Base-by-base conservation (phyloP, 1,140 invertebrate species). In the Drosophila asahinai region DNA sequence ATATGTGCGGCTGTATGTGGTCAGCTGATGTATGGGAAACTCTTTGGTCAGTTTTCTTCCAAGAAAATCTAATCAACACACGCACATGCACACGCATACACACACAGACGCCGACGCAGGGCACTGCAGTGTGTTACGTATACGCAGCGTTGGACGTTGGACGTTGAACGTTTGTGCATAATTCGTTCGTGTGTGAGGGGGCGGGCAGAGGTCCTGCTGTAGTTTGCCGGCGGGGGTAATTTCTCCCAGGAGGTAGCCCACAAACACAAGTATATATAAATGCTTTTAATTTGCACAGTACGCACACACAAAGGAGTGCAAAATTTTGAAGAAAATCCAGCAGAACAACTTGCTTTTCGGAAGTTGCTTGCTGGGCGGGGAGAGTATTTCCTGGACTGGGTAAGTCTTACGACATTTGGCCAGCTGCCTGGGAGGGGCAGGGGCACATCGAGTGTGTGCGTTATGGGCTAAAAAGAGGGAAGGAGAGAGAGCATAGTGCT, bases 1-100 rank as follows among this genome's bases (percentile, higher is more conserved):
- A 6, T 43, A 11, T 61, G 43, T 64, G 43, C 33, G 47, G 40
- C 54, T 61, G 42, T 48, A 51, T 86, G 82, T 71, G 82, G 83
- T 75, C 77, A 70, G 75, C 80, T 89, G 83, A 86, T 82, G 84
- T 87, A 83, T 80, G 80, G 67, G 75, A 59, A 67, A 89, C 84
- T 89, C 83, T 86, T 89, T 84, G 84, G 81, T 89, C 81, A 90
- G 84, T 89, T 89, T 90, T 90, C 84, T 89, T 89, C 81, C 86
- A 89, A 89, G 84, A 89, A 87, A 89, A 89, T 87, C 84, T 89
- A 89, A 89, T 89, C 84, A 89, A 84, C 84, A 89, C 72, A 87
- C 77, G 77, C 52, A 70, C 63, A 51, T 58, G 6, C 52, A 11
- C 30, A 42, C 27, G 19, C 19, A 19, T 1, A 19, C 19, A 48